Conservation (phyloP, 2,113 vertebrate species). For the Lophochroa leadbeateri region DNA sequence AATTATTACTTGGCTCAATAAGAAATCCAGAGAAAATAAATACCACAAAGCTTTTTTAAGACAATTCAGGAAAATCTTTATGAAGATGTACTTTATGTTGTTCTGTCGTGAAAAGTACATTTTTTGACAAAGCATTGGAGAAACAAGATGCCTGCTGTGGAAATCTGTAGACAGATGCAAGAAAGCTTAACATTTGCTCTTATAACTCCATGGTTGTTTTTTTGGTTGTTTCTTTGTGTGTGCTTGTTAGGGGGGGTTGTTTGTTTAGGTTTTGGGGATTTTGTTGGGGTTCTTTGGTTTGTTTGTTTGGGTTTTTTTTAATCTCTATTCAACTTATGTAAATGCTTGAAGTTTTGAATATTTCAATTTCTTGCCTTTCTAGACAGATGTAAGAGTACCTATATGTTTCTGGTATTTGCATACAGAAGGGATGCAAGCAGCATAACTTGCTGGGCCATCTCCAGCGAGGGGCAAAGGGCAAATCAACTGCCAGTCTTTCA, state of each 20-base stretch:
- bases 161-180: not conserved
- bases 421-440: rapidly evolving
- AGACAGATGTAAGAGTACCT: not conserved
- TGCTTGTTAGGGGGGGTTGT: not conserved
- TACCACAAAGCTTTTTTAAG: not conserved
- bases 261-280: not conserved
- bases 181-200: not conserved
- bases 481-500: not conserved
- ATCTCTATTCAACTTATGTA: not conserved
- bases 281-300: not conserved
- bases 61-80: not conserved
- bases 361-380: not conserved
- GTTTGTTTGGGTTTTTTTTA: not conserved
- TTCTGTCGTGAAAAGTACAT: not conserved
- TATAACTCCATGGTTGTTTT: not conserved
- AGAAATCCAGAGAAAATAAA: not conserved
- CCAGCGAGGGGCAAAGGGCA: too few species aligned
- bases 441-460: not conserved
- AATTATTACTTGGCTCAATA: not conserved
- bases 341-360: not conserved
- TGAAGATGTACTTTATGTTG: not conserved
- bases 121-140: not conserved
- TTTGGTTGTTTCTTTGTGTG: too few species aligned
- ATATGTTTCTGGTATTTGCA: not conserved
- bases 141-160: not conserved